Evolutionary conservation across 2,797 vertebrate species (phyloP).

Genomic region (Peromyscus aztecus): DNA sequence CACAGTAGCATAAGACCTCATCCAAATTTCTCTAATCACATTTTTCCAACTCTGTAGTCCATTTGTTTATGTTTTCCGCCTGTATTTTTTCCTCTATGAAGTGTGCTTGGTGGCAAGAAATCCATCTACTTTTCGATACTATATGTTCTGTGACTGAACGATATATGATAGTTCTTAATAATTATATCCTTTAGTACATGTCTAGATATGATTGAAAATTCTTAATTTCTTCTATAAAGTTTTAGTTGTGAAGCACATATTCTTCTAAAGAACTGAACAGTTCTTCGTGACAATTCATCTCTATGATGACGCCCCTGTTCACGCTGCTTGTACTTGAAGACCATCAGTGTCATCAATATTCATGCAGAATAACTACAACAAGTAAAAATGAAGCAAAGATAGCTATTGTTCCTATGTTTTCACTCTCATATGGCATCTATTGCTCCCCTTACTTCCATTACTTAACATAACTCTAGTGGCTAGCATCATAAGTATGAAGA

Average conservation of each 20-base stretch:
- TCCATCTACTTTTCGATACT: neutral
- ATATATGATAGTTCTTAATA: neutral
- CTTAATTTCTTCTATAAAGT: neutral
- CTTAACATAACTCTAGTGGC: neutral
- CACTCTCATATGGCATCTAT: neutral
- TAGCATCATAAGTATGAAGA: neutral
- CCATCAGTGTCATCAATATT: neutral
- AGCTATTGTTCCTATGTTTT: neutral
- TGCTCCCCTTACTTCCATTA: neutral
- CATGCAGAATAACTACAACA: neutral
- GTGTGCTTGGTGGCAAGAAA: neutral
- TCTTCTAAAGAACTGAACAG: neutral
- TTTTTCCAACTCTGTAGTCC: neutral
- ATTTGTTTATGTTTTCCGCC: neutral
- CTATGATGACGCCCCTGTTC: fast-evolving
- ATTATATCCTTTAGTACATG: neutral
- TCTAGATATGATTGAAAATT: neutral
- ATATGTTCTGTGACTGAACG: neutral
- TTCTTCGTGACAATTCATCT: neutral
- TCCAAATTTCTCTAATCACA: neutral
- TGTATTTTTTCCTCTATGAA: neutral
- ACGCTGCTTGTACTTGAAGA: neutral
- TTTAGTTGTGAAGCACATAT: neutral
- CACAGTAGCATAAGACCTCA: neutral
- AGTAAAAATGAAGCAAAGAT: neutral